A percentile compares a stretch with the other conserved stretches of the same genome.
phyloP scores from a whole-genome alignment of 1,140 invertebrate genomes.

The Drosophila simulans region DNA sequence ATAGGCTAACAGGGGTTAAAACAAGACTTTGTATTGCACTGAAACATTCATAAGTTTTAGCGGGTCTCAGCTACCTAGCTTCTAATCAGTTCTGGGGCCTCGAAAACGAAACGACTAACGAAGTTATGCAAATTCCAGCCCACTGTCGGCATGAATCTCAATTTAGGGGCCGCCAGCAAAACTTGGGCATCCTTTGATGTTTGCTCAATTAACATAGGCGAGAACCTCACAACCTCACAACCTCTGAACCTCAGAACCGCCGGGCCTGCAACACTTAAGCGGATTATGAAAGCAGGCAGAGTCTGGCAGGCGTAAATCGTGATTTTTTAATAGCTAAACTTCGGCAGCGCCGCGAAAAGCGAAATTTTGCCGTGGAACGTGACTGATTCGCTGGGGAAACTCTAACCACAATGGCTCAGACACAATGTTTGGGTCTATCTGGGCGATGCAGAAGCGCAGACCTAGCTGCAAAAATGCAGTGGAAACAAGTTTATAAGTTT shows the following conservation, averaged over 20 bases:
- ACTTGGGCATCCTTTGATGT: conserved; percentile 36
- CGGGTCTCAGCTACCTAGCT: neutral
- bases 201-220: conserved; percentile 46
- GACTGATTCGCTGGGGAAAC: conserved; percentile 17
- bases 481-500: neutral
- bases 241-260: neutral
- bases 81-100: conserved; percentile 26
- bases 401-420: conserved; percentile 17
- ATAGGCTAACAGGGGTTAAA: neutral
- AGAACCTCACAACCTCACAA: conserved; percentile 1
- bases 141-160: conserved; percentile 26
- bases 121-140: conserved; percentile 31
- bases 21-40: conserved; percentile 37
- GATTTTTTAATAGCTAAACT: conserved; percentile 49
- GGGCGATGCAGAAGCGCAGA: conserved; percentile 1
- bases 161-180: conserved; percentile 7
- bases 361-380: neutral
- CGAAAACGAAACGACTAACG: conserved; percentile 9
- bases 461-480: neutral
- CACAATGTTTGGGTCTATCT: conserved; percentile 24
- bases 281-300: conserved; percentile 28
- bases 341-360: conserved; percentile 1
- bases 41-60: conserved; percentile 41
- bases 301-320: conserved; percentile 28
- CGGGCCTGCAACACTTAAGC: conserved; percentile 29